Evolutionary conservation across 1,140 invertebrate species (phyloP).

Genomic region (Eurosta solidaginis): DNA sequence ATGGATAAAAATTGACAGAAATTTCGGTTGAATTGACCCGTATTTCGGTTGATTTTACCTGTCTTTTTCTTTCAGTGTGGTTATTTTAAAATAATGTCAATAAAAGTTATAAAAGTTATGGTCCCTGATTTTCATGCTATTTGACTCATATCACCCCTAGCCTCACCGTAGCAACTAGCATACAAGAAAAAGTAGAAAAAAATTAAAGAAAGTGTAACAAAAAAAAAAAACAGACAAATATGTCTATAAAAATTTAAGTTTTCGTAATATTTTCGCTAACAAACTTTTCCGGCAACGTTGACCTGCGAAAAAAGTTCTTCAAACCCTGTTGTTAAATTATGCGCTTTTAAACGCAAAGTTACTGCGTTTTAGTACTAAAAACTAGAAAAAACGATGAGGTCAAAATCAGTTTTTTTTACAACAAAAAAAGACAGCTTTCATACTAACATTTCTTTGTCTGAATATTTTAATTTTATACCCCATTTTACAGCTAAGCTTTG

Average conservation of each 20-base stretch:
- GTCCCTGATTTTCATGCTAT: too few relatives aligned
- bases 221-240: neutral
- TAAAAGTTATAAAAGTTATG: too few relatives aligned
- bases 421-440: neutral
- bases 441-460: neutral
- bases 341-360: slow-evolving; percentile 1
- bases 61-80: neutral
- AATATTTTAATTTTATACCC: slow-evolving; percentile 6
- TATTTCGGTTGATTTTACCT: too few relatives aligned
- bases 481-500: neutral
- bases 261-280: neutral
- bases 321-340: slow-evolving; percentile 1
- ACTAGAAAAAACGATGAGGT: neutral
- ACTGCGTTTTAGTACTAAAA: neutral
- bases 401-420: neutral
- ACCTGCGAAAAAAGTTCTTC: neutral
- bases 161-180: neutral
- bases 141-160: neutral
- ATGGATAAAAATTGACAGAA: too few relatives aligned
- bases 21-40: too few relatives aligned
- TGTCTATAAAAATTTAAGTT: neutral
- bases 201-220: neutral
- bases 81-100: neutral
- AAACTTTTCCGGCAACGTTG: neutral
- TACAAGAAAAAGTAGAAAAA: neutral